Base-by-base conservation (phyloP, 2,113 vertebrate genomes). In the Ophthalmolycus amberensis region DNA sequence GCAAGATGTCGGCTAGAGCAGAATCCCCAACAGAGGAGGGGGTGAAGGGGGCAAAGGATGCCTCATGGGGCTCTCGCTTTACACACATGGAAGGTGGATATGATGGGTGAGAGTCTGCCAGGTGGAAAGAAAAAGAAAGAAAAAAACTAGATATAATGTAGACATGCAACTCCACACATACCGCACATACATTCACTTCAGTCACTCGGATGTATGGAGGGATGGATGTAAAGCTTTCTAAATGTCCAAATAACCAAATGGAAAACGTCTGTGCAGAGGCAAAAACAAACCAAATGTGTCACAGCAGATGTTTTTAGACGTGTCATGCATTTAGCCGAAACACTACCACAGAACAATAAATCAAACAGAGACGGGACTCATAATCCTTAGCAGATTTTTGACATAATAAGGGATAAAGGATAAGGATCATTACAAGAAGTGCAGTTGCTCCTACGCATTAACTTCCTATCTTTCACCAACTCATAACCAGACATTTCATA, bases 11-110 rank as follows among this genome's bases (percentile, higher is more conserved):
- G 93, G 96, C 95, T 95, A 96, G 94, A 94, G 95, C 94, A 92
- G 94, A 96, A 94, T 96, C 95, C 92, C 95, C 95, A 92, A 95
- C 95, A 93, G 96, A 95, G 84, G 93, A 95, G 93, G 96, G 96
- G 93, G 96, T 97, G 96, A 95, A 97, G 94, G 96, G 96, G 93
- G 96, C 96, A 96, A 96, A 96, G 92, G 96, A 97, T 82, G 96
- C 96, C 96, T 96, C 96, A 94, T 96, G 96, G 93, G 96, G 96
- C 96, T 97, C 96, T 94, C 95, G 95, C 95, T 97, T 96, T 95
- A 96, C 95, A 95, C 95, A 96, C 95, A 96, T 92, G 94, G 95
- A 96, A 89, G 96, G 95, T 94, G 94, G 95, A 94, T 96, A 94
- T 94, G 95, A 95, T 92, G 95, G 95, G 94, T 96, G 95, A 94